These are phyloP conservation scores for Clunio marinus DNA, from an alignment of 2,888 invertebrate species.

Conservation along the genomic window DNA sequence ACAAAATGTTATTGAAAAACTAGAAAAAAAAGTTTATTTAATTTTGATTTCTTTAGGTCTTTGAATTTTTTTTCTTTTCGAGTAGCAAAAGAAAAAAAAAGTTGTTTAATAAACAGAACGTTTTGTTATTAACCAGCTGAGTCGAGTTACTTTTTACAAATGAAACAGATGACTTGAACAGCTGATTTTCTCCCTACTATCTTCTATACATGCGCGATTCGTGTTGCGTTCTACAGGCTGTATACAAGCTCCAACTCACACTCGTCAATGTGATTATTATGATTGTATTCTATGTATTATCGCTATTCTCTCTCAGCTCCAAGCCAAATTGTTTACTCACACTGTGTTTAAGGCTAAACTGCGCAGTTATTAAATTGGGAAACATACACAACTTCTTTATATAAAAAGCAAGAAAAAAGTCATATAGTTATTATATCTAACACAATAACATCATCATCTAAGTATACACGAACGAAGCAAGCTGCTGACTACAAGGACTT, in stretches of 20 bases:
- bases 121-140: conserved; percentile 34
- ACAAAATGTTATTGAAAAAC: background rate
- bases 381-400: background rate
- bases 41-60: conserved; percentile 1
- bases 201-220: conserved; percentile 2
- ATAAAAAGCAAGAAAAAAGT: no score
- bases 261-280: background rate
- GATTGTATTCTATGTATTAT: background rate
- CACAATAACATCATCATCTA: no score
- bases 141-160: conserved; percentile 25
- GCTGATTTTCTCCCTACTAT: conserved; percentile 26
- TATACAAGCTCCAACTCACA: background rate
- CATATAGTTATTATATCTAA: no score
- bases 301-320: background rate
- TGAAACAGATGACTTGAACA: conserved; percentile 37
- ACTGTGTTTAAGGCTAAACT: conserved; percentile 12
- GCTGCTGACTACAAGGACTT: conserved; percentile 14
- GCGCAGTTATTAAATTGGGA: conserved; percentile 18
- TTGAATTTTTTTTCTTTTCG: background rate
- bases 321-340: conserved; percentile 20
- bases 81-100: conserved; percentile 3
- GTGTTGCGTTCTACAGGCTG: background rate
- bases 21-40: background rate
- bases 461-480: background rate
- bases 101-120: conserved; percentile 22